Base-by-base conservation (phyloP, 2,797 vertebrate genomes). In the Chaenodraco wilsoni region DNA sequence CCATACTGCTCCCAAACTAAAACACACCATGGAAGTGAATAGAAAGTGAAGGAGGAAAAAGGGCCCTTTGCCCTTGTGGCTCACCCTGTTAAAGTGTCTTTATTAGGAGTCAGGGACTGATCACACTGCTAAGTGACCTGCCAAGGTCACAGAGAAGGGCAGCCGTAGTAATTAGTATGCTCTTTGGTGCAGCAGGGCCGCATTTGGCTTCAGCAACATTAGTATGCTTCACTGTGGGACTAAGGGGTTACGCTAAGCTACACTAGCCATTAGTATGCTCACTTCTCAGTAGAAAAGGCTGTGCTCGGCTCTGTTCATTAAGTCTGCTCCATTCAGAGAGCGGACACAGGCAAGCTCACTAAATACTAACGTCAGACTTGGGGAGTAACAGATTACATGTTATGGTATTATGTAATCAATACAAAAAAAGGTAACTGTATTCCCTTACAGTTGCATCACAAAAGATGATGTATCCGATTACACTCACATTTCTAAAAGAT, bases 81-180 rank as follows among this genome's bases (percentile, higher is more conserved):
- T 96, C 95, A 95, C 95, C 95, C 95, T 96, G 94, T 96, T 93
- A 96, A 96, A 95, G 95, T 96, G 96, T 96, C 96, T 97, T 96
- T 97, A 97, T 97, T 97, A 96, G 96, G 96, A 98, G 96, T 99
- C 96, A 97, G 95, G 96, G 95, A 97, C 96, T 96, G 97, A 98
- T 98, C 97, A 97, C 96, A 96, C 95, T 95, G 95, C 95, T 94
- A 95, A 96, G 95, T 97, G 97, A 97, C 96, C 97, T 91, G 94
- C 95, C 96, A 97, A 98, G 96, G 96, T 98, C 96, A 90, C 94
- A 88, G 95, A 95, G 96, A 97, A 97, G 96, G 96, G 95, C 96
- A 95, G 95, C 94, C 84, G 84, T 77, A 93, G 93, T 97, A 97
- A 97, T 99, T 98, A 98, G 96, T 95, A 97, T 97, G 96, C 96